Evolutionary conservation across 2,888 invertebrate genomes (phyloP), one percentile per base, ranked within the genome.

Genomic region (Cheilosia vulpina): DNA sequence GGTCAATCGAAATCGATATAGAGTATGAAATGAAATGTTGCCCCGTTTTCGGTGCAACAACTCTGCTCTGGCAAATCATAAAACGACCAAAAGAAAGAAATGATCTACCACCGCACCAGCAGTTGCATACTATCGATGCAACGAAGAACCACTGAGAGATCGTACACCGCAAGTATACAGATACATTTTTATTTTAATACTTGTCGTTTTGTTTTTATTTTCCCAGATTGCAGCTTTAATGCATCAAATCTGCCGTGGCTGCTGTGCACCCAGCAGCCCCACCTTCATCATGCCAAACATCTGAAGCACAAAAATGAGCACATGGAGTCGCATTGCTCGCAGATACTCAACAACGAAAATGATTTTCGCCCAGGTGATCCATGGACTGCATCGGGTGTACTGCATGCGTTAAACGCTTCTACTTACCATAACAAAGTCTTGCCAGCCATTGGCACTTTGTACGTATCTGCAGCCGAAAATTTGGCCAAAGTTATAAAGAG

Each of bases 1-100:
- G 92, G 92, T 92, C 92, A 92, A 90, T 90, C 90, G 89, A 88
- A 89, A 88, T 87, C 88, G 87, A 88, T 88, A 87, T 88, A 83
- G 85, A 87, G 87, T 88, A 77, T 55, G 63, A 80, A 83, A 81
- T 85, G 71, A 80, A 83, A 81, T 85, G 71, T 72, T 76, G 76
- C 85, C 81, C 76, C 85, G 81, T 76, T 85, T 85, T 85, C 66
- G 85, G 66, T 63, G 81, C 76, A 85, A 66, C 72, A 63, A 71
- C 80, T 55, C 53, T 58, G 65, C 80, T 71, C 71, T 38, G 55
- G 66, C 73, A 71, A 73, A 75, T 81, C 81, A 82, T 78, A 87
- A 87, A 69, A 78, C 82, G 79, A 87, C 87, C 85, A 34, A 83
- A 83, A 60, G 41, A 75, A 88, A 87, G 58, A 75, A 84, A 84